These are phyloP conservation scores for Carabus problematicus DNA, from an alignment of 2,888 invertebrate genomes.

Conservation along the genomic window DNA sequence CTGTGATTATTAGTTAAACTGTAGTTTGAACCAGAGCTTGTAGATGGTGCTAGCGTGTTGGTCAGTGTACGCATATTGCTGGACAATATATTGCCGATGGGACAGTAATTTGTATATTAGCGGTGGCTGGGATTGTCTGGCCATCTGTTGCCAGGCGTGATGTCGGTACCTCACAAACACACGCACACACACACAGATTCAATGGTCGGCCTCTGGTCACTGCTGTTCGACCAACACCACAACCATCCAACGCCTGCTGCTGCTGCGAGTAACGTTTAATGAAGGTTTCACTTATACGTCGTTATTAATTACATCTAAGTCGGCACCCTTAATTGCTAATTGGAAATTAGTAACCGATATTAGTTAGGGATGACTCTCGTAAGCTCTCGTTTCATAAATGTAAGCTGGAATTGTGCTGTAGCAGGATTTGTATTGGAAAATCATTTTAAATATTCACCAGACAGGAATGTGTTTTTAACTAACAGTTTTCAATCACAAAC, in stretches of 20 bases:
- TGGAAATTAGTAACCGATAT: conserved; percentile 1
- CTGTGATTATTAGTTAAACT: too few relatives aligned
- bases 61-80: too few relatives aligned
- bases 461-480: too few relatives aligned
- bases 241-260: too few relatives aligned
- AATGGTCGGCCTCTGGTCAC: not conserved
- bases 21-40: too few relatives aligned
- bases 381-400: too few relatives aligned
- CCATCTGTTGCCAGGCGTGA: conserved; percentile 16
- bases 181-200: not conserved
- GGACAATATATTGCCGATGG: not conserved
- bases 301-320: conserved; percentile 14
- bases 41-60: too few relatives aligned
- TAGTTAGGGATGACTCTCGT: not conserved
- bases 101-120: not conserved
- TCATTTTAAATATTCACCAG: not conserved
- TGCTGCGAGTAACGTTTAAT: not conserved
- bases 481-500: too few relatives aligned
- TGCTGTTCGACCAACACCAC: not conserved
- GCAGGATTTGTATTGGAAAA: not conserved
- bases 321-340: not conserved
- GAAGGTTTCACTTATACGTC: conserved; percentile 5
- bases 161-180: not conserved
- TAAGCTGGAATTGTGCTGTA: not conserved
- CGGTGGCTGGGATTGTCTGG: not conserved